phyloP scores from a whole-genome alignment of 2,797 vertebrate genomes.

The Argentina silus region DNA sequence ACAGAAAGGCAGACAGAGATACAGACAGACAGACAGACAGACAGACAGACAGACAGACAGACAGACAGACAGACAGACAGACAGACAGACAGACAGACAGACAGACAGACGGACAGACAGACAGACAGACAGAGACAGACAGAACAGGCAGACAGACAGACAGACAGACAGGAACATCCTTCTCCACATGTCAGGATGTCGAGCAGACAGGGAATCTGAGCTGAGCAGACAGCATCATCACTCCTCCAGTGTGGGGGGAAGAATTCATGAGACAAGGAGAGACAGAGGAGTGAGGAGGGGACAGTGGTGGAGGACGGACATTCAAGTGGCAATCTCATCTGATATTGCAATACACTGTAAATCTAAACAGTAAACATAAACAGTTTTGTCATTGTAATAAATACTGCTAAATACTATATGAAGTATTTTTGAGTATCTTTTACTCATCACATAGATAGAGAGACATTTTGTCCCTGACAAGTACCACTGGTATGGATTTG shows the following conservation, averaged over 20 bases:
- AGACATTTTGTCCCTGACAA: too few relatives aligned
- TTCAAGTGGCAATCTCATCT: background rate
- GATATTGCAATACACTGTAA: too few relatives aligned
- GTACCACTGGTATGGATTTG: background rate
- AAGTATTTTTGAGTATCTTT: too few relatives aligned
- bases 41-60: background rate
- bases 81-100: conserved; percentile 1
- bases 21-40: background rate
- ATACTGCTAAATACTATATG: too few relatives aligned
- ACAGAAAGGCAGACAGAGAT: background rate
- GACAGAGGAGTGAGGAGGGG: conserved; percentile 4
- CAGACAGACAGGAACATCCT: conserved; percentile 2
- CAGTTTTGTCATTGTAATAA: too few relatives aligned
- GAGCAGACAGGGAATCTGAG: conserved; percentile 45
- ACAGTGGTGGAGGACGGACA: conserved; percentile 22
- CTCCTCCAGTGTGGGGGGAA: conserved; percentile 72
- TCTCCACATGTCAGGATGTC: background rate
- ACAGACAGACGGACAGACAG: background rate
- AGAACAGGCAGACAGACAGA: background rate
- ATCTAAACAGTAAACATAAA: too few relatives aligned
- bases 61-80: background rate
- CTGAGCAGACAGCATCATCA: conserved; percentile 81
- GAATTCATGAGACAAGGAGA: conserved; percentile 60
- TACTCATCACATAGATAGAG: too few relatives aligned
- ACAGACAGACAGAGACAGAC: background rate